A percentile compares a stretch with the other conserved stretches of the same genome.
Evolutionary conservation across 1,140 invertebrate species (phyloP).

Genomic region (Zelostemma sp.): DNA sequence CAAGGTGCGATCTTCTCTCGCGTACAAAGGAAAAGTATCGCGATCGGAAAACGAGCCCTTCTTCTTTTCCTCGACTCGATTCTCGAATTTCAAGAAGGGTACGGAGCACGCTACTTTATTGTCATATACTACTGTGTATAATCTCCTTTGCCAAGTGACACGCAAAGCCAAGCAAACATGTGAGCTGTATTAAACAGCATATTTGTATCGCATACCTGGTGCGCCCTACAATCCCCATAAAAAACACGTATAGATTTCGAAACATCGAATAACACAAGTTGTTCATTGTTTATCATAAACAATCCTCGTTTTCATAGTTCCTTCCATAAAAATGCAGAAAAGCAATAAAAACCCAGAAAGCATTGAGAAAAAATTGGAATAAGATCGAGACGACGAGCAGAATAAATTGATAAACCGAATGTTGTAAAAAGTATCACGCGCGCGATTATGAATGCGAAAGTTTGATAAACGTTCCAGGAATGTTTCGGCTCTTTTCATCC

Average conservation of each 20-base stretch:
- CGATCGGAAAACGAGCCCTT: constrained; percentile 18
- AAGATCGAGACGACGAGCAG: too few relatives aligned
- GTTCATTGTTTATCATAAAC: too few relatives aligned
- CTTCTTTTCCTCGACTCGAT: constrained; percentile 11
- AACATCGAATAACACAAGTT: neutral
- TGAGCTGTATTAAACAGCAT: constrained; percentile 26
- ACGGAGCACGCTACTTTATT: constrained; percentile 46
- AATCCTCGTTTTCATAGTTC: too few relatives aligned
- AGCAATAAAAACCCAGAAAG: too few relatives aligned
- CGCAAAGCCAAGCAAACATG: constrained; percentile 46
- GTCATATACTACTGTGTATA: constrained; percentile 43
- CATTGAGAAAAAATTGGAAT: too few relatives aligned
- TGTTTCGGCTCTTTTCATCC: constrained; percentile 26
- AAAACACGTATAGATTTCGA: constrained; percentile 10
- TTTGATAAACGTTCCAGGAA: constrained; percentile 26
- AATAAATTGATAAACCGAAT: too few relatives aligned
- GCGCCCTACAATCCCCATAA: constrained; percentile 13
- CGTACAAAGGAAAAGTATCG: constrained; percentile 10
- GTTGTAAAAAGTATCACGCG: constrained; percentile 42
- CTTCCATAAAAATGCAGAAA: too few relatives aligned
- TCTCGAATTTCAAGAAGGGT: constrained; percentile 42
- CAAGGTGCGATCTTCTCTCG: neutral
- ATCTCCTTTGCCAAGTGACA: constrained; percentile 48
- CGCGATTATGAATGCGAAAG: constrained; percentile 21
- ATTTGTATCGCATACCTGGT: constrained; percentile 41